phyloP scores from a whole-genome alignment of 2,113 vertebrate species.

The Rhinichthys klamathensis region DNA sequence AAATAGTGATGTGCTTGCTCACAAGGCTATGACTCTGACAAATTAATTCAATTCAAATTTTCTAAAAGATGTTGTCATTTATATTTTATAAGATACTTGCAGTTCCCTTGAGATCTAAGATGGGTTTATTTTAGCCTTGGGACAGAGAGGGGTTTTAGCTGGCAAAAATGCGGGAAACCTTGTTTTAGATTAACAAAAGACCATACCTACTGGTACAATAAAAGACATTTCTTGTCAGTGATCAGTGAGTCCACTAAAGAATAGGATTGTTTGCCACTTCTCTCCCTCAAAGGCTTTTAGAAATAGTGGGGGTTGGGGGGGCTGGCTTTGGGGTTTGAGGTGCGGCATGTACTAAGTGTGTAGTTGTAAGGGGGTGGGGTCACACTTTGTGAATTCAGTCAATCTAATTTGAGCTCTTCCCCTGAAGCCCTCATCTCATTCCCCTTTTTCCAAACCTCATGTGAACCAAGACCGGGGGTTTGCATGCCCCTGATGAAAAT shows the following conservation, averaged over 20 bases:
- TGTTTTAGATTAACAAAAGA: background rate
- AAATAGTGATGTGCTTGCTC: background rate
- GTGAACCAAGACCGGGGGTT: constrained; percentile 62
- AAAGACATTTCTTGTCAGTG: background rate
- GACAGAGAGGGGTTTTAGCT: too few relatives aligned
- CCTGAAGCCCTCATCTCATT: constrained; percentile 62
- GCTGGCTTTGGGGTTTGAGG: constrained; percentile 65
- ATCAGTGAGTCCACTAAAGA: constrained; percentile 67
- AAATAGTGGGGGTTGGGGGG: constrained; percentile 70
- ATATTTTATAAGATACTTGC: background rate
- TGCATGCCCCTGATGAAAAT: constrained; percentile 65
- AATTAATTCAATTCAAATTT: background rate
- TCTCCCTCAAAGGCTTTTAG: constrained; percentile 69
- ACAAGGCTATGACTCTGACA: background rate
- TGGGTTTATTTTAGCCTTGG: background rate
- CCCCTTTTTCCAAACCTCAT: constrained; percentile 64
- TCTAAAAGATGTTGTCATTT: background rate
- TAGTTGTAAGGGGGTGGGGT: constrained; percentile 57
- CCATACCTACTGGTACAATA: background rate
- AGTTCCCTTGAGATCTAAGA: background rate
- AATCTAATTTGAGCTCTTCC: constrained; percentile 77
- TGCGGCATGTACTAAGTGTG: constrained; percentile 55
- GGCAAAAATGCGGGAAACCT: too few relatives aligned
- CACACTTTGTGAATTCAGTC: constrained; percentile 77
- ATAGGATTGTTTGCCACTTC: constrained; percentile 67